A percentile compares a stretch with the other conserved stretches of the same genome.
phyloP scores from a whole-genome alignment of 2,113 vertebrate species.

The Eira barbara region DNA sequence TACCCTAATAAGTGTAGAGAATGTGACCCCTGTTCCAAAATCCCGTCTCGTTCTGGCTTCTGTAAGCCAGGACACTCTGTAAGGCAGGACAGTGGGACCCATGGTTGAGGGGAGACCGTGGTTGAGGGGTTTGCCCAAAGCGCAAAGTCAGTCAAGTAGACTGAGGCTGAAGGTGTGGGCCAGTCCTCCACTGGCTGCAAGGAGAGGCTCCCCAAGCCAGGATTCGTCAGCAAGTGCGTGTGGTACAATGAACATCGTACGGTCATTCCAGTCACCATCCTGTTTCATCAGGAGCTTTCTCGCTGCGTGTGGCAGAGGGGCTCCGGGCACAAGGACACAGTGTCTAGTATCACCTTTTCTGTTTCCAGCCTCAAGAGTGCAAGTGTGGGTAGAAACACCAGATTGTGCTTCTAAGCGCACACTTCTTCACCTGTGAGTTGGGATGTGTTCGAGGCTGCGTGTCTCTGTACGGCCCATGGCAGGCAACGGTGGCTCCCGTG shows the following conservation, averaged over 20 bases:
- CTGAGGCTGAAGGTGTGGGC: background rate
- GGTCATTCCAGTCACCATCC: rapidly evolving
- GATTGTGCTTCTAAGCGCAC: background rate
- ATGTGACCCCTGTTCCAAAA: background rate
- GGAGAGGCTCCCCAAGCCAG: background rate
- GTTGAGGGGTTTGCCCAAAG: background rate
- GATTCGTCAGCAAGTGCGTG: too few relatives aligned
- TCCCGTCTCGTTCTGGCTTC: background rate
- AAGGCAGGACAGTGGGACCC: background rate
- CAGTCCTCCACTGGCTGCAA: too few relatives aligned
- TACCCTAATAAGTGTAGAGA: background rate
- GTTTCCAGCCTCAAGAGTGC: background rate
- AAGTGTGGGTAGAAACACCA: background rate
- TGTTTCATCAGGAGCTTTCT: background rate
- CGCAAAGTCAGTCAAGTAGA: too few relatives aligned
- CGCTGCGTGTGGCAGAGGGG: too few relatives aligned
- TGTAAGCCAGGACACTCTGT: too few relatives aligned
- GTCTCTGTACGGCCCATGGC: background rate
- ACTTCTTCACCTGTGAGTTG: background rate
- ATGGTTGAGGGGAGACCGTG: background rate
- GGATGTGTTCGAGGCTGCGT: background rate
- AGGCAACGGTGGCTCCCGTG: background rate
- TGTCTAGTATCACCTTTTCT: background rate
- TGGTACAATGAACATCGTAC: too few relatives aligned
- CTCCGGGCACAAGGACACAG: background rate